Base-by-base conservation (phyloP, 2,888 invertebrate genomes). In the Anorthoa munda region DNA sequence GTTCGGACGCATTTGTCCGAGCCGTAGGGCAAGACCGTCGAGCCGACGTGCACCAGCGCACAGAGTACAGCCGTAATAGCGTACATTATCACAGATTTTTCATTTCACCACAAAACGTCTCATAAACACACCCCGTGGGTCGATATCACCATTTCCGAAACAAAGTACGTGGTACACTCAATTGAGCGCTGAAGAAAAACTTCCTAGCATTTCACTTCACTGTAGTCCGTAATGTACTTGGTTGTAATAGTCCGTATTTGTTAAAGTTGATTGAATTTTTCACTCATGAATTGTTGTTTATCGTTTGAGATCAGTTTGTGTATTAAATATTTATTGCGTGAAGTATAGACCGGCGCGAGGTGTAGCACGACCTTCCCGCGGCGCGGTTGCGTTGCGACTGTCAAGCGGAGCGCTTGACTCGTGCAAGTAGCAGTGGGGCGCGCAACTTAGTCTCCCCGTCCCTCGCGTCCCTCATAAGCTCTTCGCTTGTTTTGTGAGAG, bases 81-180 rank as follows among this genome's bases (percentile, higher is more conserved):
- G 91, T 93, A 94, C 96, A 96, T 96, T 94, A 95, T 96, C 96
- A 96, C 96, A 95, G 95, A 94, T 93, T 94, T 95, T 93, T 95
- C 95, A 95, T 95, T 95, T 95, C 95, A 95, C 94, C 94, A 92
- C 88, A 90, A 89, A 94, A 95, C 92, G 94, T 95, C 95, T 96
- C 95, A 96, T 96, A 96, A 96, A 94, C 95, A 95, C 96, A 94
- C 95, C 93, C 95, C 89, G 93, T 95, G 95, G 96, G 96, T 96
- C 96, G 96, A 96, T 96, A 96, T 94, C 94, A 96, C 95, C 96
- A 96, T 96, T 95, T 96, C 96, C 95, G 95, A 95, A 96, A 95
- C 95, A 95, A 96, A 95, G 95, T 96, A 94, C 93, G 92, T 91
- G 91, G 89, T 92, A 95, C 94, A 94, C 93, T 95, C 94, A 94